Evolutionary conservation across 2,888 invertebrate species (phyloP).

Genomic region (Ectemnius cavifrons): DNA sequence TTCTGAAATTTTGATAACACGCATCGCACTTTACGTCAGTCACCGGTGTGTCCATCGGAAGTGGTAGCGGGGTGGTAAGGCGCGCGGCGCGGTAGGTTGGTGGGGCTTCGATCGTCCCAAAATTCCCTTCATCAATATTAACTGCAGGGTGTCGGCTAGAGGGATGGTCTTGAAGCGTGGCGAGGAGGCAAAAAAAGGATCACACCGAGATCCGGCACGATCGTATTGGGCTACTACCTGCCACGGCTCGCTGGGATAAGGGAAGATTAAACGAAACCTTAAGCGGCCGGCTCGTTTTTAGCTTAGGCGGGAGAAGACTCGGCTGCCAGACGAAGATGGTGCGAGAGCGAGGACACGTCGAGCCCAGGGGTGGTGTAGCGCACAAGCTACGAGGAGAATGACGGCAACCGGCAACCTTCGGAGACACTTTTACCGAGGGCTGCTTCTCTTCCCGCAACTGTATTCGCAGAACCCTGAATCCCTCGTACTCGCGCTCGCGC

Average conservation of each 20-base stretch:
- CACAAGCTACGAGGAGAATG: constrained; percentile 25
- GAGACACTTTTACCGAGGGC: constrained; percentile 33
- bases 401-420: constrained; percentile 21
- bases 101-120: constrained; percentile 1
- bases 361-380: constrained; percentile 14
- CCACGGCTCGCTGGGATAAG: constrained; percentile 55
- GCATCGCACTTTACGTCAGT: no score
- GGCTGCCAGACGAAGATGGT: constrained; percentile 37
- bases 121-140: constrained; percentile 55
- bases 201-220: constrained; percentile 47
- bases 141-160: constrained; percentile 43
- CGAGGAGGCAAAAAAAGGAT: constrained; percentile 40
- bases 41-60: neutral
- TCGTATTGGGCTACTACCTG: constrained; percentile 53
- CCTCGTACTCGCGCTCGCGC: constrained; percentile 14
- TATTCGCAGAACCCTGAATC: constrained; percentile 9
- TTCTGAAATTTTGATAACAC: no score
- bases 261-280: constrained; percentile 67
- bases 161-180: constrained; percentile 47
- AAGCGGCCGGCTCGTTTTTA: constrained; percentile 63
- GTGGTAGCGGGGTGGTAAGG: no score
- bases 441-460: constrained; percentile 7
- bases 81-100: neutral
- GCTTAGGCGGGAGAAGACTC: constrained; percentile 46
- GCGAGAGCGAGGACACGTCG: no score